Base-by-base conservation (phyloP, 2,888 invertebrate genomes). In the Cheilosia vernalis region DNA sequence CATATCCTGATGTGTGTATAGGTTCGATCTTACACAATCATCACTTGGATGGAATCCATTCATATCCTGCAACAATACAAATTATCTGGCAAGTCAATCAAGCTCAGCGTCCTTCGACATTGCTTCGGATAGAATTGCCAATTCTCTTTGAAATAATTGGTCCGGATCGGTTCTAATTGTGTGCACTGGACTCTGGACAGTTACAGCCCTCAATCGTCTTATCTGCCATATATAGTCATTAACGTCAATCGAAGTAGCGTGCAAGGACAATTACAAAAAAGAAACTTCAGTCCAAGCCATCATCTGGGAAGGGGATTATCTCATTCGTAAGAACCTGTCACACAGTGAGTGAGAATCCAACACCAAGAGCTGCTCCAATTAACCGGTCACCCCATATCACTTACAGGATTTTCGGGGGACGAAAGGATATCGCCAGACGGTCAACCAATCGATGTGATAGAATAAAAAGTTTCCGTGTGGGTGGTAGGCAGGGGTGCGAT, bases 211-310 rank as follows among this genome's bases (percentile, higher is more conserved):
- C 19, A 51, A 58, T 77, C 63, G 44, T 82, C 67, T 84, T 79
- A 73, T 79, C 79, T 79, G 84, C 19, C 55, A 27, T 51, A 27
- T 51, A 37, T 4, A 70, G 80, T 80, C 73, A 84, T 84, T 84
- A 80, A 84, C 80, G 84, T 84, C 84, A 76, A 80, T 84, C 80
- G 64, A 70, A 76, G 74, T 76, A 80, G 80, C 84, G 84, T 84
- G 74, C 66, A 80, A 84, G 74, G 70, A 74, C 84, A 80, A 80
- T 80, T 84, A 84, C 58, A 60, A 30, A 55, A 17, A 55, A 2
- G 6, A 7, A 37, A 63, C 30, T 70, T 70, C 19, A 76, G 58
- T 33, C 44, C n/a, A 9, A n/a, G 53, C 55, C 27, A 27, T 27
- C 27, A 27, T 1, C 27, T 27, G 27, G 58, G 37, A 0, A 13